A percentile compares a stretch with the other conserved stretches of the same genome.
Conservation (phyloP, 2,888 invertebrate genomes). For the Macrosiphum euphorbiae region DNA sequence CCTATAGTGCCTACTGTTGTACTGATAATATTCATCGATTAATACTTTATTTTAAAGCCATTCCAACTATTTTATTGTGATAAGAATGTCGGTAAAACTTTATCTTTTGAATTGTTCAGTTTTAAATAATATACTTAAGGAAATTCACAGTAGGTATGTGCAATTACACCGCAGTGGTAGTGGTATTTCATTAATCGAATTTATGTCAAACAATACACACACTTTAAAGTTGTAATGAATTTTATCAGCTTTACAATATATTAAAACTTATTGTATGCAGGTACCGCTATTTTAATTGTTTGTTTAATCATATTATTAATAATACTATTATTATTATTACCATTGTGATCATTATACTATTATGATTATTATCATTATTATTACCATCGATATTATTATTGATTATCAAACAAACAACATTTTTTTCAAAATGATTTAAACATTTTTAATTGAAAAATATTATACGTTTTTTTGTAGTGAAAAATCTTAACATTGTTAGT, state of each 20-base stretch:
- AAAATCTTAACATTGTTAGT: not conserved
- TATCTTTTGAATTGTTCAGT: slow-evolving; percentile 5
- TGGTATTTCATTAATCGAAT: slow-evolving; percentile 43
- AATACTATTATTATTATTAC: not conserved
- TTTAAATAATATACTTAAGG: not conserved
- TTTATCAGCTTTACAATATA: not conserved
- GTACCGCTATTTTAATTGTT: not conserved
- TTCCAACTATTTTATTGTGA: not conserved
- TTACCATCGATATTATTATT: too few relatives aligned
- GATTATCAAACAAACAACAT: too few relatives aligned
- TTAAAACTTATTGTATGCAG: not conserved
- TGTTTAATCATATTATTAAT: not conserved
- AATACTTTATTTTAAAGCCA: not conserved
- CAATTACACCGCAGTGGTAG: not conserved
- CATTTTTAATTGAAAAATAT: not conserved
- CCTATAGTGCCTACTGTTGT: not conserved
- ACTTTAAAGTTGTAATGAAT: slow-evolving; percentile 20
- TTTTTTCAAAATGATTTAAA: not conserved
- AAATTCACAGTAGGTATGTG: not conserved
- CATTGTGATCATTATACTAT: too few relatives aligned
- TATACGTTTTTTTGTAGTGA: not conserved
- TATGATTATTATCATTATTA: not conserved
- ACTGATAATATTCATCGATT: slow-evolving; percentile 21
- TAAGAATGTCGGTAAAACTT: slow-evolving; percentile 34
- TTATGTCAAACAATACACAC: not conserved